Percentiles rank a stretch among this genome's conserved stretches.
Evolutionary conservation across 1,140 invertebrate species (phyloP).

Genomic region (Caerostris darwini): DNA sequence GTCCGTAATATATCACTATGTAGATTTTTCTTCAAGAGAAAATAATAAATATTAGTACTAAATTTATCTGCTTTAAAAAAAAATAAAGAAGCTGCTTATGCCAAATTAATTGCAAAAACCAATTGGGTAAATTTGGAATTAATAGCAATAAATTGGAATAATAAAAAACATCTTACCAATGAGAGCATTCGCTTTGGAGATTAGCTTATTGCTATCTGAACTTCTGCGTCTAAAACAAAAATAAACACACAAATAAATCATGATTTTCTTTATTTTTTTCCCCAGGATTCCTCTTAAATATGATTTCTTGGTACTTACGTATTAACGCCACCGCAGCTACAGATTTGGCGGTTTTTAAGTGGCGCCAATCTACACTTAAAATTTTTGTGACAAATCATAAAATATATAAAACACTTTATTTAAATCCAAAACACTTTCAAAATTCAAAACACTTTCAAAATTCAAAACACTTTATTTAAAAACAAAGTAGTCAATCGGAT

Average conservation of each 20-base stretch:
- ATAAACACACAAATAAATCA: background rate
- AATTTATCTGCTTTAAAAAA: background rate
- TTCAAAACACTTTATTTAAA: no score
- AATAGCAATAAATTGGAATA: background rate
- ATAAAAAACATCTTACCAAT: constrained; percentile 46
- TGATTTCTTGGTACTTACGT: background rate
- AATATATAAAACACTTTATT: background rate
- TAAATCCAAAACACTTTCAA: background rate
- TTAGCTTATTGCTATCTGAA: constrained; percentile 23
- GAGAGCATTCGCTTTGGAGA: constrained; percentile 62
- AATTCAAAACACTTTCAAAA: no score
- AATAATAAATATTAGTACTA: background rate
- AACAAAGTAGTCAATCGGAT: no score
- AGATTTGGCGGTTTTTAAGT: no score
- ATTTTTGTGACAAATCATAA: no score
- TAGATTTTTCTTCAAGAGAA: background rate
- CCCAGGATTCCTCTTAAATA: background rate
- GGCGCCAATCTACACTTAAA: no score
- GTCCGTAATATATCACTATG: no score
- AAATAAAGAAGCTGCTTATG: background rate
- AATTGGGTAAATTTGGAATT: background rate
- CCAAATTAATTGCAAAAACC: background rate
- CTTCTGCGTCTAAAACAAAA: constrained; percentile 56
- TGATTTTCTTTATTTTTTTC: no score
- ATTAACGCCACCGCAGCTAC: no score